Conservation (phyloP, 2,113 vertebrate species). For the Nycticorax nycticorax region DNA sequence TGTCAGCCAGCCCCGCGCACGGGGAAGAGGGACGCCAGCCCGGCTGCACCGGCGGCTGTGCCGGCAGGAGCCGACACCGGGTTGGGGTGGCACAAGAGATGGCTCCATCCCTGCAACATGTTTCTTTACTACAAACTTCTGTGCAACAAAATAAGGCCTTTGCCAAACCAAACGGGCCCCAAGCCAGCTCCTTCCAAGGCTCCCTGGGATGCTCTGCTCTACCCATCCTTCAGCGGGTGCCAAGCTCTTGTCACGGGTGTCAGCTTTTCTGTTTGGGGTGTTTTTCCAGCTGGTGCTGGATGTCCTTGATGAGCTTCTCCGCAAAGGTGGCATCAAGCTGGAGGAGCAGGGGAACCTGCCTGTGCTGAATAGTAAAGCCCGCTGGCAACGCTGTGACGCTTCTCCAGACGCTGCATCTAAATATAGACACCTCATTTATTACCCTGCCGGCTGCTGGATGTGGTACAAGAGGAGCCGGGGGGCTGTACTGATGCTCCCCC, state of each 20-base stretch:
- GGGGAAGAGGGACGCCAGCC: fast-evolving
- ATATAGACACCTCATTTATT: conserved; percentile 69
- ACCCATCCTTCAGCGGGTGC: neutral
- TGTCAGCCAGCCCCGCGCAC: neutral
- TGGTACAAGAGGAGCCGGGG: conserved; percentile 2
- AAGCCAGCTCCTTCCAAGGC: conserved; percentile 9
- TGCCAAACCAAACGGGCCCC: neutral
- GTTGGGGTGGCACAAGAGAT: neutral
- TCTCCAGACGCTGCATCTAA: conserved; percentile 58
- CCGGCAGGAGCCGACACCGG: fast-evolving
- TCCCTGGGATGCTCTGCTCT: neutral
- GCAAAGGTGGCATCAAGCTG: conserved; percentile 31
- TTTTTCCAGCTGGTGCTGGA: conserved; percentile 3
- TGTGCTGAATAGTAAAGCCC: conserved; percentile 52
- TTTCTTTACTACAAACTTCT: conserved; percentile 17
- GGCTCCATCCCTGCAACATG: neutral
- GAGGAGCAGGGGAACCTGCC: conserved; percentile 40
- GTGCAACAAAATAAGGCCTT: conserved; percentile 25
- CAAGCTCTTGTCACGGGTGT: neutral
- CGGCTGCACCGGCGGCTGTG: neutral
- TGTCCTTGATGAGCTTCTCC: conserved; percentile 28
- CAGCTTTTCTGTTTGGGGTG: neutral
- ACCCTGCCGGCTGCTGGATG: conserved; percentile 14
- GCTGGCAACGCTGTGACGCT: conserved; percentile 14
- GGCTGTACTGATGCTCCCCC: neutral